phyloP scores from a whole-genome alignment of 2,113 vertebrate species.

The Hippocampus abdominalis region DNA sequence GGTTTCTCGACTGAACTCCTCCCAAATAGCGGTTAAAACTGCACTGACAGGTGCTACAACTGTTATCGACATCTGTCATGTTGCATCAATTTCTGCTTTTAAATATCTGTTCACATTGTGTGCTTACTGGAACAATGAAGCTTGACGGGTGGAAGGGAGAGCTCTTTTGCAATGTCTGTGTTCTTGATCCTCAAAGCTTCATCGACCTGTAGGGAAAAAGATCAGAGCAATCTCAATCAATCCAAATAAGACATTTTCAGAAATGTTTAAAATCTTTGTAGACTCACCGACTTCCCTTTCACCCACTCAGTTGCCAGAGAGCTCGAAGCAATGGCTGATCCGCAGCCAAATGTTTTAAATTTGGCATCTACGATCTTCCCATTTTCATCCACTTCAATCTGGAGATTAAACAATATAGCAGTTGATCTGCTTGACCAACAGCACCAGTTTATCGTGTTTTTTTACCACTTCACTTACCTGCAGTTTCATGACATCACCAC shows the following conservation, averaged over 20 bases:
- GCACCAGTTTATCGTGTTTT: neutral
- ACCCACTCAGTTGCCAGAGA: slow-evolving; percentile 91
- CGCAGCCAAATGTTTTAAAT: slow-evolving; percentile 92
- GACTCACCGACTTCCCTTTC: slow-evolving; percentile 92
- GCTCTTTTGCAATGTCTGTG: slow-evolving; percentile 94
- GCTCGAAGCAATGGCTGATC: slow-evolving; percentile 91
- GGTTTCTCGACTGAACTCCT: neutral
- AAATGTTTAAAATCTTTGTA: neutral
- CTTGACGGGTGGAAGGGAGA: slow-evolving; percentile 93
- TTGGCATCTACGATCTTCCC: slow-evolving; percentile 86
- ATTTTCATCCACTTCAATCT: slow-evolving; percentile 86
- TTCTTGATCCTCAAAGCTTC: slow-evolving; percentile 92
- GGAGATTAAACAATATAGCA: neutral
- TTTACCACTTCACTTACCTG: slow-evolving; percentile 60
- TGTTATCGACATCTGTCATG: neutral
- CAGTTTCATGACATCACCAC: slow-evolving; percentile 95
- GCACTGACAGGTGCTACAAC: neutral
- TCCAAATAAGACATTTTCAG: neutral
- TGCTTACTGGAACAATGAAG: slow-evolving; percentile 96
- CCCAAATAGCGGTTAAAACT: neutral
- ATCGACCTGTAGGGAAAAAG: slow-evolving; percentile 76
- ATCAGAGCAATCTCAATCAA: neutral
- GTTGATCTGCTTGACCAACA: neutral
- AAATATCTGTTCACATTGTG: neutral
- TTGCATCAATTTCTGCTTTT: neutral